These are phyloP conservation scores for Leucoraja erinaceus DNA, from an alignment of 2,113 vertebrate genomes.

Conservation along the genomic window DNA sequence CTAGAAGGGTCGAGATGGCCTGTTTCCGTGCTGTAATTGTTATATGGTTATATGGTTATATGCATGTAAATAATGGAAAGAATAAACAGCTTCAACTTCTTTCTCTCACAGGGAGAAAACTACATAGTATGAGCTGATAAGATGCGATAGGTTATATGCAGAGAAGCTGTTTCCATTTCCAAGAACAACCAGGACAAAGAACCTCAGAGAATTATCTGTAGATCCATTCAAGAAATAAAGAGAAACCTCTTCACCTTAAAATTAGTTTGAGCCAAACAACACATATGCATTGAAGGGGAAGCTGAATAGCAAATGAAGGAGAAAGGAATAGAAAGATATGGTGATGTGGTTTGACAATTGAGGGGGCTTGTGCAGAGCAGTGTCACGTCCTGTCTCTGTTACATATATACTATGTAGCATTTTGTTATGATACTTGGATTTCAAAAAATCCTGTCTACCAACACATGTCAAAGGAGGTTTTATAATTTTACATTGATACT, in stretches of 20 bases:
- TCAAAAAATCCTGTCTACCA: background rate
- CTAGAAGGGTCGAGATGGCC: too few relatives aligned
- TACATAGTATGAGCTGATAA: background rate
- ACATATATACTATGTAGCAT: background rate
- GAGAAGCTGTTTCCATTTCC: background rate
- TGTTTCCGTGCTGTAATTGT: too few relatives aligned
- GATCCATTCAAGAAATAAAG: background rate
- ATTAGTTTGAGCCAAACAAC: background rate
- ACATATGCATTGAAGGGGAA: background rate
- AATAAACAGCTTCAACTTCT: background rate
- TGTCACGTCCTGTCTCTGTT: background rate
- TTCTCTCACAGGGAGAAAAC: background rate
- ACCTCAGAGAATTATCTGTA: background rate
- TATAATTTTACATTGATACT: slow-evolving; percentile 46
- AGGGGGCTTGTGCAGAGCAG: too few relatives aligned
- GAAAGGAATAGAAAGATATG: background rate
- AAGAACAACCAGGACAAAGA: background rate
- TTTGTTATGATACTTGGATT: background rate
- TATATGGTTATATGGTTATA: too few relatives aligned
- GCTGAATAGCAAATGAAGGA: background rate
- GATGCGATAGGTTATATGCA: background rate
- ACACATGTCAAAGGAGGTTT: background rate
- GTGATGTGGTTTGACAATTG: background rate
- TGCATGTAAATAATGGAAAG: background rate
- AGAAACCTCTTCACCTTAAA: background rate